Evolutionary conservation across 2,888 invertebrate genomes (phyloP).

Genomic region (Gisinianus flammeolus): DNA sequence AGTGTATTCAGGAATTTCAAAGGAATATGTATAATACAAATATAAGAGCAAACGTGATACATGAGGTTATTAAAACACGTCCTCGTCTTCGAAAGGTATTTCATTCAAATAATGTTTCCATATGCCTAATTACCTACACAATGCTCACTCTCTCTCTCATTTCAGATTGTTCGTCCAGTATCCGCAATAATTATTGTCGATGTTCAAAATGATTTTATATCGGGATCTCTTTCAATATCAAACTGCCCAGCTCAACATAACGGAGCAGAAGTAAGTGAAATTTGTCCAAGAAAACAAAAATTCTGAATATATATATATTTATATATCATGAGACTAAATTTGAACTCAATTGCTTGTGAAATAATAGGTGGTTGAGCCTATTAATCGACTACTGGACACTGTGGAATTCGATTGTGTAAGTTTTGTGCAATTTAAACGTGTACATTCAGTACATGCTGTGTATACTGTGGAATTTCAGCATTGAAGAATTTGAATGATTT

Average conservation of each 20-base stretch:
- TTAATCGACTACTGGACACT: constrained; percentile 81
- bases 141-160: too few species aligned
- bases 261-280: constrained; percentile 73
- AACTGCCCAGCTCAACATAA: constrained; percentile 91
- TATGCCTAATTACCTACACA: too few species aligned
- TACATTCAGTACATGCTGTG: neutral
- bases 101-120: too few species aligned
- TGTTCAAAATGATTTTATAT: constrained; percentile 93
- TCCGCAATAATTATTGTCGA: constrained; percentile 91
- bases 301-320: too few species aligned
- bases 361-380: constrained; percentile 80
- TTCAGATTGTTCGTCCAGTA: constrained; percentile 80
- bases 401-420: constrained; percentile 80
- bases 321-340: neutral
- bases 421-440: neutral
- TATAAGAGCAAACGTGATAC: too few species aligned
- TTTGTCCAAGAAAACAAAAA: too few species aligned
- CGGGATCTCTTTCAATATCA: constrained; percentile 89
- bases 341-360: neutral
- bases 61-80: too few species aligned
- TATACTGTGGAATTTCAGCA: too few species aligned
- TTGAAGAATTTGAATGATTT: neutral
- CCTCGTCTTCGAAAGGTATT: too few species aligned
- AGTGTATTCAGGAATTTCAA: too few species aligned
- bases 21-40: too few species aligned